Conservation (phyloP, 2,113 vertebrate species). For the Nyctibius bracteatus region DNA sequence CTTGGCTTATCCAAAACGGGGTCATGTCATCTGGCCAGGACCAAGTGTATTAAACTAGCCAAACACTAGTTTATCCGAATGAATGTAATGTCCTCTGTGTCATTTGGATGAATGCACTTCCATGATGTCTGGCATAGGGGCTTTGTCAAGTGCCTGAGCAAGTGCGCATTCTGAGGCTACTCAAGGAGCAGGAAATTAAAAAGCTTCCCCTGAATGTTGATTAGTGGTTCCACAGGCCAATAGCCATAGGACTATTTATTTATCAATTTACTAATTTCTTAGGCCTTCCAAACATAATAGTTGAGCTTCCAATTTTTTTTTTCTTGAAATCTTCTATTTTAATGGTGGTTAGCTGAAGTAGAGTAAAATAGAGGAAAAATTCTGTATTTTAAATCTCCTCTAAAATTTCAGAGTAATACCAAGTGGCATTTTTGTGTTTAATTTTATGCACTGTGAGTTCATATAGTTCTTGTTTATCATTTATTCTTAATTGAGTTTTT, state of each 20-base stretch:
- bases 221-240: conserved; percentile 15
- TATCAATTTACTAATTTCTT: conserved; percentile 31
- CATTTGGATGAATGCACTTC: neutral
- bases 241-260: conserved; percentile 27
- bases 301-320: neutral
- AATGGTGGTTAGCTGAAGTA: neutral
- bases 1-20: neutral
- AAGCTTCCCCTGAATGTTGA: conserved; percentile 31
- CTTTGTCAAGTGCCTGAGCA: neutral
- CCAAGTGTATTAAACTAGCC: neutral
- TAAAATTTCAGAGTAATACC: neutral
- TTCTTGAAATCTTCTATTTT: neutral
- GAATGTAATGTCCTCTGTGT: neutral
- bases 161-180: neutral
- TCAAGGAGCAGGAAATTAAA: conserved; percentile 63
- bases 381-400: neutral
- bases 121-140: neutral
- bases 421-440: neutral
- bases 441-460: neutral
- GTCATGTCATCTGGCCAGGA: neutral
- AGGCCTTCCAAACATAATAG: conserved; percentile 50
- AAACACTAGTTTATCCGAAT: neutral
- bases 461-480: neutral
- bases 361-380: neutral
- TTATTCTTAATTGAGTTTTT: neutral